Percentiles rank a stretch among this genome's conserved stretches.
phyloP scores from a whole-genome alignment of 2,113 vertebrate genomes.

The Naja naja region DNA sequence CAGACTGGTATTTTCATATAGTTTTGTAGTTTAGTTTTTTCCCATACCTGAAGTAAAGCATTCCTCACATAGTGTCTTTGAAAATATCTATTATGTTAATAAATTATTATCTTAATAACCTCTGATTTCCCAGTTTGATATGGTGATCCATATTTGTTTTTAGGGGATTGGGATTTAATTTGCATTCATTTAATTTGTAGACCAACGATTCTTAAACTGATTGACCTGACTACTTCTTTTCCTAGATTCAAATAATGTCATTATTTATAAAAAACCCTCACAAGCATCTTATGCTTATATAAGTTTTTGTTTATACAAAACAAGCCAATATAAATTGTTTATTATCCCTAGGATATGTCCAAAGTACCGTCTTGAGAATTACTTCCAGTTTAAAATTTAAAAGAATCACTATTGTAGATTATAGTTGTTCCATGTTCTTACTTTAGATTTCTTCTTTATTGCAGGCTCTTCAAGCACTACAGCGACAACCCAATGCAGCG shows the following conservation, averaged over 20 bases:
- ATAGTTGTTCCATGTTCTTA: not conserved
- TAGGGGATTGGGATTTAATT: not conserved
- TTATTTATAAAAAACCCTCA: not conserved
- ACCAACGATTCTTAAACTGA: not conserved
- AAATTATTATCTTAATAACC: not conserved
- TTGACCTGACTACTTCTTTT: not conserved
- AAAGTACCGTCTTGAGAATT: not conserved
- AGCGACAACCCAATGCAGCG: slow-evolving; percentile 94
- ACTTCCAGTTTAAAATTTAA: not conserved
- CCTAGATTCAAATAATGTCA: not conserved
- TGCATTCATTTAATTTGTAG: not conserved
- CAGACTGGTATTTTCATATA: too few species aligned
- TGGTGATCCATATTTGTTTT: not conserved
- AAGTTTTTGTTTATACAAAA: not conserved
- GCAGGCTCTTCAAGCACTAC: slow-evolving; percentile 92
- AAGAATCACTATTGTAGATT: not conserved
- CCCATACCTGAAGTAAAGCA: too few species aligned
- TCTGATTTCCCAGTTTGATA: not conserved
- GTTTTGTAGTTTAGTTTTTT: too few species aligned
- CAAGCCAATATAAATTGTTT: not conserved
- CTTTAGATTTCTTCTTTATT: slow-evolving; percentile 19
- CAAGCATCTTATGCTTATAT: not conserved
- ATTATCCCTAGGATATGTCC: not conserved
- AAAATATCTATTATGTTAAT: too few species aligned
- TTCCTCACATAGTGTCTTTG: too few species aligned